Conservation (phyloP, 2,888 invertebrate species). For the Scrobipalpa atriplicella region DNA sequence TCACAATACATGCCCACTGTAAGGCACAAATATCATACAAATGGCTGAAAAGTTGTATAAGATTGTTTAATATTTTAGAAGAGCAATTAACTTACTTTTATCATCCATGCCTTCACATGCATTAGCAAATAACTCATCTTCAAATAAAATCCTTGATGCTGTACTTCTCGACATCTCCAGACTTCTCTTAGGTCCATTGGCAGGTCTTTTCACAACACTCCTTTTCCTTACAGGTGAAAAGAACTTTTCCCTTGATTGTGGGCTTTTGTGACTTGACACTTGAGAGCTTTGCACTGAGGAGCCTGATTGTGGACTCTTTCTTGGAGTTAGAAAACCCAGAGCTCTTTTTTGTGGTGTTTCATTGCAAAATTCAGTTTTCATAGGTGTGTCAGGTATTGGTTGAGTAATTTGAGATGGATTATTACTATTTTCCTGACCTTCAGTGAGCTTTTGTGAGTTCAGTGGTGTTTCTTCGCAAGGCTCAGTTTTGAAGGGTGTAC, state of each 20-base stretch:
- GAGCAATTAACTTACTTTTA: constrained; percentile 58
- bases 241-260: constrained; percentile 50
- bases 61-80: too few species aligned
- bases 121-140: constrained; percentile 38
- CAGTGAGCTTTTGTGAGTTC: neutral
- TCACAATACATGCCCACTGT: neutral
- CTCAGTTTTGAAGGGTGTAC: neutral
- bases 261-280: constrained; percentile 36
- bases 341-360: constrained; percentile 38
- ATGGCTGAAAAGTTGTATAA: too few species aligned
- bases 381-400: neutral
- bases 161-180: constrained; percentile 43
- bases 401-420: neutral
- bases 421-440: neutral
- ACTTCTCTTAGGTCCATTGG: constrained; percentile 51
- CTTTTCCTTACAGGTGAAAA: constrained; percentile 67
- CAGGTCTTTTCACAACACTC: constrained; percentile 45
- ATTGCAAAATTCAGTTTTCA: neutral
- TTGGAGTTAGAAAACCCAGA: constrained; percentile 36
- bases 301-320: constrained; percentile 21
- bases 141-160: constrained; percentile 20
- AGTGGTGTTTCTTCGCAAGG: neutral
- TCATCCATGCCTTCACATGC: constrained; percentile 58
- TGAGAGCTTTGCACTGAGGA: constrained; percentile 22
- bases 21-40: too few species aligned